Evolutionary conservation across 2,888 invertebrate genomes (phyloP), one percentile per base, ranked within the genome.

Genomic region (Arrhopalites spinosus): DNA sequence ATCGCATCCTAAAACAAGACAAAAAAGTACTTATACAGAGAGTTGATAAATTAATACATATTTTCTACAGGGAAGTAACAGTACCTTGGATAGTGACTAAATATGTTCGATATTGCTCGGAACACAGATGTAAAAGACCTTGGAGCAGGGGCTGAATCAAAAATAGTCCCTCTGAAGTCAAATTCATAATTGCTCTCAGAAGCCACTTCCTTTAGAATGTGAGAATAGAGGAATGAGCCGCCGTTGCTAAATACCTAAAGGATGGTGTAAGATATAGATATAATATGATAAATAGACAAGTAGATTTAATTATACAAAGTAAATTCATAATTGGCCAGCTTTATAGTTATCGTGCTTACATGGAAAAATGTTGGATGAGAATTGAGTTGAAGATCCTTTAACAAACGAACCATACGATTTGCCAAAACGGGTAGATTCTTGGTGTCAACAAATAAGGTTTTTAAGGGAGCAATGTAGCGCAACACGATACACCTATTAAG

Each of bases 331-430:
- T n/a, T n/a, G n/a, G n/a, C n/a, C n/a, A n/a, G n/a, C n/a, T n/a
- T n/a, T n/a, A n/a, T n/a, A n/a, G n/a, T n/a, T n/a, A n/a, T n/a
- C n/a, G n/a, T 36, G 11, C 36, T 7, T 36, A 36, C 88, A 83
- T 92, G 92, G 84, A 92, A 89, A 78, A 92, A 89, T 73, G 92
- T 88, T 7, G 92, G 92, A 85, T 91, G 91, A 47, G 88, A 88
- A 84, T 90, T 89, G 77, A 92, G 88, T 83, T 89, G 90, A 86
- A 90, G 88, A 78, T 92, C 91, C 63, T 75, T 73, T 11, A 82
- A 36, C 5, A 79, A 61, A n/a, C 59, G 64, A 15, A 83, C 59
- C 1, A 83, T 66, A 23, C 76, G 73, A 11, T 59, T 45, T 0
- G 81, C 79, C 63, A 81, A 17, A 11, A 59, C 7, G 8, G 79